A percentile compares a stretch with the other conserved stretches of the same genome.
These are phyloP conservation scores for Odontamblyopus rebecca DNA, from an alignment of 2,797 vertebrate genomes.

Conservation along the genomic window DNA sequence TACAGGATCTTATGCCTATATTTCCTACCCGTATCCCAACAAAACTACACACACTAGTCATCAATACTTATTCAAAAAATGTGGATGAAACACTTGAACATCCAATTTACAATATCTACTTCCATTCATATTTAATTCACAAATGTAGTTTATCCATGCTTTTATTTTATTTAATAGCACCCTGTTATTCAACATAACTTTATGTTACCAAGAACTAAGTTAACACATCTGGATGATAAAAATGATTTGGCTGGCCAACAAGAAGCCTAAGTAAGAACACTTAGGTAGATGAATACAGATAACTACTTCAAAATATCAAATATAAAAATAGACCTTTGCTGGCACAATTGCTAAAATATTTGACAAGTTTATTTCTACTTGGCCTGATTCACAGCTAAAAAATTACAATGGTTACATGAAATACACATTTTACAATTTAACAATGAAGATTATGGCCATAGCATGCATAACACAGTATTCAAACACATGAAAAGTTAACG, in stretches of 20 bases:
- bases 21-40: too few species aligned
- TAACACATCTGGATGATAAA: background rate
- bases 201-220: background rate
- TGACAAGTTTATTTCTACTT: constrained; percentile 1
- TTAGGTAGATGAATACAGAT: background rate
- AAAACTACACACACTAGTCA: too few species aligned
- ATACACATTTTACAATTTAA: constrained; percentile 53
- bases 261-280: background rate
- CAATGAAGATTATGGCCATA: constrained; percentile 50
- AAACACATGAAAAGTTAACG: constrained; percentile 49
- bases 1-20: too few species aligned
- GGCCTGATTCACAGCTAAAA: background rate
- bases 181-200: background rate
- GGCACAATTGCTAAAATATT: background rate
- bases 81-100: too few species aligned
- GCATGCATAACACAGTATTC: constrained; percentile 64
- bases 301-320: constrained; percentile 9
- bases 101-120: too few species aligned
- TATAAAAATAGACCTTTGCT: constrained; percentile 18
- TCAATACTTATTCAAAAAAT: too few species aligned
- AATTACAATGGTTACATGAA: constrained; percentile 38
- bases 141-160: constrained; percentile 7
- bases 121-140: background rate
- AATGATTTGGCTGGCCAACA: constrained; percentile 1
- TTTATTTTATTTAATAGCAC: constrained; percentile 20